Evolutionary conservation across 2,797 vertebrate species (phyloP).

Genomic region (Sebastes iracundus): DNA sequence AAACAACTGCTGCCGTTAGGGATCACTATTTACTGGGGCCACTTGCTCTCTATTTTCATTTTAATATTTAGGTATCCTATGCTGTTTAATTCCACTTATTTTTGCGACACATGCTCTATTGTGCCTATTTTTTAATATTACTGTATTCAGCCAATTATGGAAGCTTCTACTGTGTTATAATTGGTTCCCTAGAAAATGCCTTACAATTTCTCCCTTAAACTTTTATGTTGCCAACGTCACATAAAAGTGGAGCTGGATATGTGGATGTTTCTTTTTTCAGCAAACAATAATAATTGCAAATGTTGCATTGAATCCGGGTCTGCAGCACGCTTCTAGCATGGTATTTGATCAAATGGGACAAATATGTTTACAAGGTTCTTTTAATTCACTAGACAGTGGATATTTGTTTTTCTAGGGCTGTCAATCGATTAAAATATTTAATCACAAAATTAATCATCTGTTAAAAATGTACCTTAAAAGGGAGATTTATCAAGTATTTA

Average conservation of each 20-base stretch:
- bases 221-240: not conserved
- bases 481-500: no score
- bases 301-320: not conserved
- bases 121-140: not conserved
- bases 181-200: not conserved
- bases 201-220: no score
- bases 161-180: not conserved
- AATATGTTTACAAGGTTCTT: not conserved
- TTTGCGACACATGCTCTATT: not conserved
- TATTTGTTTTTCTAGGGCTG: not conserved
- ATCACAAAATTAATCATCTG: no score
- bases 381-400: slow-evolving; percentile 4
- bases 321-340: not conserved
- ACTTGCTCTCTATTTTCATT: not conserved
- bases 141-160: not conserved
- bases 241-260: not conserved
- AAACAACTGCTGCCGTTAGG: not conserved
- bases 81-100: not conserved
- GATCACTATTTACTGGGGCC: not conserved
- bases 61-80: not conserved
- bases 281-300: not conserved
- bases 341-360: slow-evolving; percentile 13
- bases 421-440: no score
- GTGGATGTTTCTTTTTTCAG: not conserved
- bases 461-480: no score